Percentiles rank a stretch among this genome's conserved stretches.
Evolutionary conservation across 2,113 vertebrate species (phyloP).

Genomic region (Alethe castanea): DNA sequence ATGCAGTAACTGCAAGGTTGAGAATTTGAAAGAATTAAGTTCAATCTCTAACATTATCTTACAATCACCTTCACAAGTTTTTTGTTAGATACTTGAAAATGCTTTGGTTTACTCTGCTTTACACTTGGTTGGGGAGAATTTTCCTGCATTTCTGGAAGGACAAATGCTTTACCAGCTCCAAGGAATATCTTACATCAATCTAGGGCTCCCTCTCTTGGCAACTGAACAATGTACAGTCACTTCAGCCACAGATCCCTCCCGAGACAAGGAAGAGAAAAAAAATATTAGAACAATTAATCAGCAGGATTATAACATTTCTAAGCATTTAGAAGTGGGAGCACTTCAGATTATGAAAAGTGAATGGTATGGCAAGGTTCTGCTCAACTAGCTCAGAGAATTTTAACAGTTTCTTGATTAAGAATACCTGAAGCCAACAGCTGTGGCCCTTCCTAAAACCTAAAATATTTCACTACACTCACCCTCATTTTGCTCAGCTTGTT

Average conservation of each 20-base stretch:
- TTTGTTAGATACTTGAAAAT: neutral
- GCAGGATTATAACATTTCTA: neutral
- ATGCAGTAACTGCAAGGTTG: neutral
- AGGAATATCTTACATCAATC: neutral
- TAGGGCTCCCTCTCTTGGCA: conserved; percentile 33
- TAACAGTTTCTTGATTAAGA: neutral
- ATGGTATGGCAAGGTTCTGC: neutral
- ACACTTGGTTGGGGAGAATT: neutral
- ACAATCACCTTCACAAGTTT: neutral
- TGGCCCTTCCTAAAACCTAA: neutral
- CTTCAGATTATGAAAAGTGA: neutral
- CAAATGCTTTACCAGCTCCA: neutral
- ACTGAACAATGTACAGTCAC: accelerated
- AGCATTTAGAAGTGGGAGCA: neutral
- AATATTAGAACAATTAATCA: neutral
- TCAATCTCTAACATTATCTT: neutral
- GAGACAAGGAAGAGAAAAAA: neutral
- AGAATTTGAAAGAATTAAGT: neutral
- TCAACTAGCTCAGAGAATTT: neutral
- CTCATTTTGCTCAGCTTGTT: neutral
- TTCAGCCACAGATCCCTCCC: neutral
- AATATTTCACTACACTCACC: neutral
- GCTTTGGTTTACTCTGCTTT: neutral
- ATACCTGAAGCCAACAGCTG: neutral
- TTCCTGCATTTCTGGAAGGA: neutral